Percentiles rank a stretch among this genome's conserved stretches.
phyloP scores from a whole-genome alignment of 2,797 vertebrate species.

The Avahi laniger region DNA sequence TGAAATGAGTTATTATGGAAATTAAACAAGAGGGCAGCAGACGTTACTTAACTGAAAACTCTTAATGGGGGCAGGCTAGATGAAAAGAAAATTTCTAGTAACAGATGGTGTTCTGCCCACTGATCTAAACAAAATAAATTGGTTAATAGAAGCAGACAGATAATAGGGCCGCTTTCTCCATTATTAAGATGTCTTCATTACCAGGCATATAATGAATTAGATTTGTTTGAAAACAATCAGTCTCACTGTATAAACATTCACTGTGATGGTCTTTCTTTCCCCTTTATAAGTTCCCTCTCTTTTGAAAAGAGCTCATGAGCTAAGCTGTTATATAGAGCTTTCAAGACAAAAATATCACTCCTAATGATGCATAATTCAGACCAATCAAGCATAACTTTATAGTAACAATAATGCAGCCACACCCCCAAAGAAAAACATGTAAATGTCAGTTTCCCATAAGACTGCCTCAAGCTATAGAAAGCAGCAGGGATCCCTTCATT shows the following conservation, averaged over 20 bases:
- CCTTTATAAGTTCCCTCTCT: slow-evolving; percentile 25
- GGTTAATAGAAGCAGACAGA: slow-evolving; percentile 69
- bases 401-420: slow-evolving; percentile 15
- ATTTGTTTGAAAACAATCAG: slow-evolving; percentile 67
- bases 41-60: slow-evolving; percentile 67
- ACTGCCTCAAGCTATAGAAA: slow-evolving; percentile 31
- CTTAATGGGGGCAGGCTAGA: slow-evolving; percentile 63
- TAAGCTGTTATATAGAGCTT: slow-evolving; percentile 20
- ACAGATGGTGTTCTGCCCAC: slow-evolving; percentile 82
- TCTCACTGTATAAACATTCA: slow-evolving; percentile 52
- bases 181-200: slow-evolving; percentile 74
- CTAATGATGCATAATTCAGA: slow-evolving; percentile 23
- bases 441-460: slow-evolving; percentile 47
- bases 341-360: slow-evolving; percentile 48
- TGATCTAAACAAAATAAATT: slow-evolving; percentile 68
- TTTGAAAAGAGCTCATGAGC: slow-evolving; percentile 41
- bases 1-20: slow-evolving; percentile 73
- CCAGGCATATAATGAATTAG: slow-evolving; percentile 58
- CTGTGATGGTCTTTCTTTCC: slow-evolving; percentile 22
- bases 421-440: neutral
- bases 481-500: slow-evolving; percentile 42
- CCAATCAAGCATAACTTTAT: slow-evolving; percentile 43
- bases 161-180: slow-evolving; percentile 68
- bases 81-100: slow-evolving; percentile 78
- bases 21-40: slow-evolving; percentile 71